Percentiles rank a stretch among this genome's conserved stretches.
phyloP scores from a whole-genome alignment of 37 sponge, comb jelly and placozoan genomes.

The Amphimedon queenslandica region DNA sequence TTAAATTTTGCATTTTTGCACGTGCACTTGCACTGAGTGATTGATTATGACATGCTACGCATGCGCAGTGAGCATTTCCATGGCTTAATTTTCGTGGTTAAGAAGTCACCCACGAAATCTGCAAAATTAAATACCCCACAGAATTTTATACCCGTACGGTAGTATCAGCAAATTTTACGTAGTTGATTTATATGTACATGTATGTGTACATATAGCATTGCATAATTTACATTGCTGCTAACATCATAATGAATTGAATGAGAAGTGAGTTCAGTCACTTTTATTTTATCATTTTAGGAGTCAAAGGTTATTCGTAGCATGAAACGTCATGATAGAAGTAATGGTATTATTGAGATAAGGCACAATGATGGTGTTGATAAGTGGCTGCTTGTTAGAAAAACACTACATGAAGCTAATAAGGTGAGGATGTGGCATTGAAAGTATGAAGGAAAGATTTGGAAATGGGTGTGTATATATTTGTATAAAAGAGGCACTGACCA shows the following conservation, averaged over 20 bases:
- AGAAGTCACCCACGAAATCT: too few relatives aligned
- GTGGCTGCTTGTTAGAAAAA: slow-evolving; percentile 58
- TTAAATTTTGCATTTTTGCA: too few relatives aligned
- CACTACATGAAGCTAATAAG: slow-evolving; percentile 32
- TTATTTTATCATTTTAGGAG: slow-evolving; percentile 5
- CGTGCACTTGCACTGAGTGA: too few relatives aligned
- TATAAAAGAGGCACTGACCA: too few relatives aligned
- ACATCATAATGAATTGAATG: neutral
- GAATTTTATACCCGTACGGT: too few relatives aligned
- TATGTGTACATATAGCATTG: neutral
- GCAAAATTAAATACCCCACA: too few relatives aligned
- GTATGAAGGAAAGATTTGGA: too few relatives aligned
- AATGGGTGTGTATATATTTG: too few relatives aligned
- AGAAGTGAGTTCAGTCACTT: too few relatives aligned
- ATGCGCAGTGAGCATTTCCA: too few relatives aligned
- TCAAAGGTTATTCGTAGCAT: slow-evolving; percentile 12
- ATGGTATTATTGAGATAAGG: slow-evolving; percentile 24
- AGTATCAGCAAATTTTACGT: too few relatives aligned
- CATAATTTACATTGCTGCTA: neutral
- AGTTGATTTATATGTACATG: slow-evolving; percentile 2
- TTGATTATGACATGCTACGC: neutral
- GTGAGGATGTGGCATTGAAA: slow-evolving; percentile 6
- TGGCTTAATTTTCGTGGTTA: too few relatives aligned
- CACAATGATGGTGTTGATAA: slow-evolving; percentile 41
- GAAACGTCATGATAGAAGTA: slow-evolving; percentile 14